Percentiles rank a stretch among this genome's conserved stretches.
These are phyloP conservation scores for Gymnocypris eckloni DNA, from an alignment of 2,797 vertebrate genomes.

Conservation along the genomic window DNA sequence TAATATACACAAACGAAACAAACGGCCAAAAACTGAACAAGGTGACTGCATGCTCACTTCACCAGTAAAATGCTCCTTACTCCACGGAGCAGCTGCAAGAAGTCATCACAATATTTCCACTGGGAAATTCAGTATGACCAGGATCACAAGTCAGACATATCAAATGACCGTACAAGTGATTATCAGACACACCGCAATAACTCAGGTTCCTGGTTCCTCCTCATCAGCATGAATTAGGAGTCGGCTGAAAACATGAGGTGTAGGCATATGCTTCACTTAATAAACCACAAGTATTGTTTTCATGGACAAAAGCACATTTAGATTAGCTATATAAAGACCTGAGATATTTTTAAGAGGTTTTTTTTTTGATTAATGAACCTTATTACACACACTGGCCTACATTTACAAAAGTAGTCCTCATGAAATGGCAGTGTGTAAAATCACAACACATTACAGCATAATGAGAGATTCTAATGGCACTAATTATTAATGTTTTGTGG, in stretches of 20 bases:
- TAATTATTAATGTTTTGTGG: slow-evolving; percentile 60
- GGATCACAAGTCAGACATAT: slow-evolving; percentile 3
- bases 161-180: slow-evolving; percentile 8
- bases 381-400: neutral
- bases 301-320: neutral
- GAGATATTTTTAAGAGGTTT: neutral
- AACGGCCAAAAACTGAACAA: neutral
- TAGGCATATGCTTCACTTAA: neutral
- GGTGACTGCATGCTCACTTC: slow-evolving; percentile 1
- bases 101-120: neutral
- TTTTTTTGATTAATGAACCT: neutral
- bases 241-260: neutral
- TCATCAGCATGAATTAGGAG: neutral
- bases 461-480: slow-evolving; percentile 52
- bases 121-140: neutral
- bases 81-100: neutral
- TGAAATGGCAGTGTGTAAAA: slow-evolving; percentile 19
- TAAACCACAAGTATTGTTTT: neutral
- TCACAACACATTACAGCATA: slow-evolving; percentile 44
- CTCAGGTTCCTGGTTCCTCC: slow-evolving; percentile 12
- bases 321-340: neutral
- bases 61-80: neutral
- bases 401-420: neutral
- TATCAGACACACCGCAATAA: neutral
- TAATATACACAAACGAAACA: neutral